phyloP scores from a whole-genome alignment of 2,888 invertebrate species.

The Lithophane semibrunnea region DNA sequence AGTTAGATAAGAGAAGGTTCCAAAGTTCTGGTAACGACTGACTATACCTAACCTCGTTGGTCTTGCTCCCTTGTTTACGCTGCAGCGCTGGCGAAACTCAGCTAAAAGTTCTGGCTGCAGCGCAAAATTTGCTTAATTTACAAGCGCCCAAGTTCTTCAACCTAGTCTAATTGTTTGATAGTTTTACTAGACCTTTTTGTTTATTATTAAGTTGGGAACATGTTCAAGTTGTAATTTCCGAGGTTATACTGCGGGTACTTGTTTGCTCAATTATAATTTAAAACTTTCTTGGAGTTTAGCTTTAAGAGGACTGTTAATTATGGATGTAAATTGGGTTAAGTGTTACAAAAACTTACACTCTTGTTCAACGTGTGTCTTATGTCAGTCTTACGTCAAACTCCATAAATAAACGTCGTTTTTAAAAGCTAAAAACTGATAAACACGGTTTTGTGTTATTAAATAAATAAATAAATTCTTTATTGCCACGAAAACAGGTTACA shows the following conservation, averaged over 20 bases:
- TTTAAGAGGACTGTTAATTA: constrained; percentile 17
- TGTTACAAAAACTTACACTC: no score
- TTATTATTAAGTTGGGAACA: constrained; percentile 27
- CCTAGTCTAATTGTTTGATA: constrained; percentile 61
- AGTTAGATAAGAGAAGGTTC: constrained; percentile 28
- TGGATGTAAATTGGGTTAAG: constrained; percentile 6
- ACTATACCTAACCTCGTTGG: constrained; percentile 43
- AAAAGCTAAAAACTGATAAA: no score
- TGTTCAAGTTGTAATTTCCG: constrained; percentile 48
- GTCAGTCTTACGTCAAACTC: no score
- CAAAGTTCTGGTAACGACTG: constrained; percentile 31
- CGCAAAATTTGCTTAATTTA: constrained; percentile 60
- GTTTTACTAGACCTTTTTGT: constrained; percentile 60
- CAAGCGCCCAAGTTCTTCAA: constrained; percentile 53
- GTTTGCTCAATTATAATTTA: constrained; percentile 42
- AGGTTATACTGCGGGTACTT: constrained; percentile 14
- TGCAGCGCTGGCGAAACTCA: constrained; percentile 48
- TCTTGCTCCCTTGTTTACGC: constrained; percentile 54
- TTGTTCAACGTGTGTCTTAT: no score
- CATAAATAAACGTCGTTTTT: no score
- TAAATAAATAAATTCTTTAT: no score
- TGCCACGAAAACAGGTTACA: no score
- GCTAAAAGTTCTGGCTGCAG: constrained; percentile 56
- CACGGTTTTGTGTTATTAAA: no score
- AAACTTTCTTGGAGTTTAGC: constrained; percentile 30